These are phyloP conservation scores for Xenopus laevis DNA, from an alignment of 2,113 vertebrate genomes.

Conservation along the genomic window DNA sequence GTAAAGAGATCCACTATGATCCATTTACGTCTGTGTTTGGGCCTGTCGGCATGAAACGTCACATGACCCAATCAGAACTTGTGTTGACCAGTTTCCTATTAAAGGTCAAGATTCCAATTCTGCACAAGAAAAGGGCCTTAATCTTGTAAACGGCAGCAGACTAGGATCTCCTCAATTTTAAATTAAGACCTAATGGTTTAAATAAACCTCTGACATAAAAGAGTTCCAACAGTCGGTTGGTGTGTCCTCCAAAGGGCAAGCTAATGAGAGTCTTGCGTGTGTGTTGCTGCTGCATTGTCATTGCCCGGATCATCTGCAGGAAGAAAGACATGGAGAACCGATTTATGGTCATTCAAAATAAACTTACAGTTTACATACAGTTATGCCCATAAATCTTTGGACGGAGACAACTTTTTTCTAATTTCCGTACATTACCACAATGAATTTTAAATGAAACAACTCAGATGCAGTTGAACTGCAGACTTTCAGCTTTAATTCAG, in stretches of 20 bases:
- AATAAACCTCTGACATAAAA: slow-evolving; percentile 56
- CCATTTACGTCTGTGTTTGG: not conserved
- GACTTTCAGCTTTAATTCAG: no score
- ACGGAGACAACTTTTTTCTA: no score
- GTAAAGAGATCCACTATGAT: not conserved
- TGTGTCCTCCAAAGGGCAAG: slow-evolving; percentile 43
- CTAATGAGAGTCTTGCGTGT: slow-evolving; percentile 53
- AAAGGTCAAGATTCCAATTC: no score
- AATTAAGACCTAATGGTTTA: slow-evolving; percentile 49
- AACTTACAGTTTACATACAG: no score
- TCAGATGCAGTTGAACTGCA: no score
- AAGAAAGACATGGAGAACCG: slow-evolving; percentile 23
- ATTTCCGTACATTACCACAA: no score
- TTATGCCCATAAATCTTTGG: no score
- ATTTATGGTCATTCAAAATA: no score
- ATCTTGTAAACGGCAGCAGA: not conserved
- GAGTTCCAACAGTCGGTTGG: slow-evolving; percentile 31
- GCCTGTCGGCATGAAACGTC: not conserved
- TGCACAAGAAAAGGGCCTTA: no score
- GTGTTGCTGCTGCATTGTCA: slow-evolving; percentile 55
- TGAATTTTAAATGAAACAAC: no score
- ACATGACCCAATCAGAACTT: not conserved
- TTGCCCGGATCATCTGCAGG: slow-evolving; percentile 55
- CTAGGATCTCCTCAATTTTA: slow-evolving; percentile 39
- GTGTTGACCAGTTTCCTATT: not conserved